Conservation (phyloP, 1,140 invertebrate genomes). For the Leptinotarsa lineolata region DNA sequence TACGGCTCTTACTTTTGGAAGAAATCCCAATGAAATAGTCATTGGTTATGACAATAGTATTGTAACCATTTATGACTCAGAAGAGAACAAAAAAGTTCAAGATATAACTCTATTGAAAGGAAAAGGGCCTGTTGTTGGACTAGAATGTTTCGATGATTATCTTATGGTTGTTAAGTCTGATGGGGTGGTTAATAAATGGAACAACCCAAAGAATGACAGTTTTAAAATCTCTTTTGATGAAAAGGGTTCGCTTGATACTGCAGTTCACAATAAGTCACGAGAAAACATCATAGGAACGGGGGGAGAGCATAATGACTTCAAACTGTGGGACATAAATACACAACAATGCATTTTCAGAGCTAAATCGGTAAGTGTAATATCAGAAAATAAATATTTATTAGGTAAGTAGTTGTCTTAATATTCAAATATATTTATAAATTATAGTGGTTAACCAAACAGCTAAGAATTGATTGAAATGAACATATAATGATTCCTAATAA, state of each 20-base stretch:
- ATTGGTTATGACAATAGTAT: slow-evolving; percentile 48
- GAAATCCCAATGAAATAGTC: slow-evolving; percentile 45
- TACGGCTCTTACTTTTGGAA: slow-evolving; percentile 65
- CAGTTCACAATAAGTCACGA: slow-evolving; percentile 37
- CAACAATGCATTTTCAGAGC: slow-evolving; percentile 66
- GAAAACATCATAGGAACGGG: slow-evolving; percentile 45
- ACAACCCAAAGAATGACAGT: slow-evolving; percentile 38
- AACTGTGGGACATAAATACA: slow-evolving; percentile 71
- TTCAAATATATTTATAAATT: too few relatives aligned
- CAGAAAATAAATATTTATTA: background rate
- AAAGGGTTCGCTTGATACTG: slow-evolving; percentile 38
- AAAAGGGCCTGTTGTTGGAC: slow-evolving; percentile 40
- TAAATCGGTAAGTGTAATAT: slow-evolving; percentile 61
- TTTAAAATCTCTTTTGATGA: slow-evolving; percentile 43
- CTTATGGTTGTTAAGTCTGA: slow-evolving; percentile 41
- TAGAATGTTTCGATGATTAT: slow-evolving; percentile 33
- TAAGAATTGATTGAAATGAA: too few relatives aligned
- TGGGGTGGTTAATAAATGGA: slow-evolving; percentile 45
- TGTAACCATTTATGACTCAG: slow-evolving; percentile 43
- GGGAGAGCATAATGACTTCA: slow-evolving; percentile 71
- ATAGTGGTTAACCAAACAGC: too few relatives aligned
- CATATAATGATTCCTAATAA: too few relatives aligned
- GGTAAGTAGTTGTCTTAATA: background rate
- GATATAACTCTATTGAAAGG: slow-evolving; percentile 39
- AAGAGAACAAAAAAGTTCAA: slow-evolving; percentile 37